phyloP scores from a whole-genome alignment of 2,113 vertebrate genomes.

The Mirounga angustirostris region DNA sequence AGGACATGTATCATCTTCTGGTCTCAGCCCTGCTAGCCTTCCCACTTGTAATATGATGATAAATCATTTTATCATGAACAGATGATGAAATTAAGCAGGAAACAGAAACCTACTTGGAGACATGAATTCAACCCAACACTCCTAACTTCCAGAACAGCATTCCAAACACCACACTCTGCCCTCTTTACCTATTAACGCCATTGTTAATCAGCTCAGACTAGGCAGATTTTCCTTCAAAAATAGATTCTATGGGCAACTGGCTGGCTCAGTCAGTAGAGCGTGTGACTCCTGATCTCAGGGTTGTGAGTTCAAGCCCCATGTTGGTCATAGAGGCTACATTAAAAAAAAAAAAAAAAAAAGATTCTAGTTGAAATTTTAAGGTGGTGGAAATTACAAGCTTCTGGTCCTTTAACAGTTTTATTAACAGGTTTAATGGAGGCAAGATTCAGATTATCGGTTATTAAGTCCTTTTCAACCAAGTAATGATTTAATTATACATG shows the following conservation, averaged over 20 bases:
- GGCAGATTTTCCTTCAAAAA: neutral
- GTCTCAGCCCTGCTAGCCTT: neutral
- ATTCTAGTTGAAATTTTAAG: neutral
- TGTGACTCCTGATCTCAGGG: neutral
- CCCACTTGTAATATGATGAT: neutral
- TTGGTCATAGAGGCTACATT: neutral
- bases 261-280: neutral
- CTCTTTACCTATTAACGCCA: neutral
- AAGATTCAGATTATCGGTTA: neutral
- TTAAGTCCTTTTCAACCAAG: neutral
- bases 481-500: slow-evolving; percentile 13
- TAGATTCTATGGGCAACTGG: neutral
- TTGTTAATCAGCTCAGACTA: neutral
- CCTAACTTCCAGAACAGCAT: neutral
- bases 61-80: neutral
- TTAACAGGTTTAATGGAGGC: neutral
- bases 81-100: slow-evolving; percentile 9
- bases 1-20: neutral
- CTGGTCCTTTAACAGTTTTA: neutral
- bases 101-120: neutral
- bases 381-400: neutral
- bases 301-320: neutral
- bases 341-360: neutral
- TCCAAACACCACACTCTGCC: neutral
- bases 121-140: neutral